Conservation (phyloP, 1,140 invertebrate genomes). For the Sipha flava region DNA sequence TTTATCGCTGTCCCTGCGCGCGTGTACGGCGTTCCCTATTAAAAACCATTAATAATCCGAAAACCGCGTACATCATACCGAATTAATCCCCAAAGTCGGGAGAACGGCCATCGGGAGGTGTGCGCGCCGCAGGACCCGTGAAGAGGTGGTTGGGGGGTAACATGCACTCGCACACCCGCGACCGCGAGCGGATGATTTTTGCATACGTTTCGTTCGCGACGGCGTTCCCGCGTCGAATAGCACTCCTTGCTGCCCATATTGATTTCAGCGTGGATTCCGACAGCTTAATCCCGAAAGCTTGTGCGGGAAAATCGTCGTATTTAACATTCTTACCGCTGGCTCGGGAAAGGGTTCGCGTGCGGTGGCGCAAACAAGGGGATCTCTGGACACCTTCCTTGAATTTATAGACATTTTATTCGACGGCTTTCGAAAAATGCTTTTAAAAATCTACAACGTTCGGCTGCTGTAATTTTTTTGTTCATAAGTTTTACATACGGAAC, state of each 20-base stretch:
- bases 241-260: neutral
- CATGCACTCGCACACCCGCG: too few species aligned
- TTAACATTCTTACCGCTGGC: too few species aligned
- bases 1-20: neutral
- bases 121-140: too few species aligned
- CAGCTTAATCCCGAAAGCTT: neutral
- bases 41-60: constrained; percentile 31
- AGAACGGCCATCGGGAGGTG: neutral
- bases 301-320: neutral
- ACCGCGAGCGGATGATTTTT: neutral
- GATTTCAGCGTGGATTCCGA: neutral
- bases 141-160: neutral
- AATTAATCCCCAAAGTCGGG: neutral
- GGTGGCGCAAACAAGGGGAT: too few species aligned
- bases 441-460: too few species aligned
- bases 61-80: constrained; percentile 10
- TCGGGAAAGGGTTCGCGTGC: too few species aligned
- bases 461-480: too few species aligned
- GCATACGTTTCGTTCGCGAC: neutral
- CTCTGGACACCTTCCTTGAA: too few species aligned
- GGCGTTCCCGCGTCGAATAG: neutral
- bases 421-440: too few species aligned
- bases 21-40: neutral
- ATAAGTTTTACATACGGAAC: too few species aligned
- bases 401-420: too few species aligned